A percentile compares a stretch with the other conserved stretches of the same genome.
Evolutionary conservation across 1,140 invertebrate species (phyloP).

Genomic region (Drosophila grimshawi): DNA sequence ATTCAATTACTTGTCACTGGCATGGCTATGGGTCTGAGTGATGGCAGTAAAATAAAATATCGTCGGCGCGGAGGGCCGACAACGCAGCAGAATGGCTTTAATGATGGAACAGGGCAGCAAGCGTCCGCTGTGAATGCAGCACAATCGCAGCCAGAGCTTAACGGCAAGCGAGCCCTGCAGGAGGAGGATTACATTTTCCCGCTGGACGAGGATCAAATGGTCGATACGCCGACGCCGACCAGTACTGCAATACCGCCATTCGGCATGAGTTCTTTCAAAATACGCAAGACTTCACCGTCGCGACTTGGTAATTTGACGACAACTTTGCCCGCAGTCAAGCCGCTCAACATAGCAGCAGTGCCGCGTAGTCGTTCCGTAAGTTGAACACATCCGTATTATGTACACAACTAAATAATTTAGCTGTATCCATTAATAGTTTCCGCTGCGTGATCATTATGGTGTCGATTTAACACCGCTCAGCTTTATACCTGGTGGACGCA

Average conservation of each 20-base stretch:
- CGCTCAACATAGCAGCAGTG: conserved; percentile 34
- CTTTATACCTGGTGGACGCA: conserved; percentile 91
- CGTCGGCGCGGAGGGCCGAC: conserved; percentile 69
- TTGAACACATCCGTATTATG: not conserved
- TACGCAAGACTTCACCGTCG: conserved; percentile 75
- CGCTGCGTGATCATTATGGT: conserved; percentile 89
- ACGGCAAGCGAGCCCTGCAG: conserved; percentile 69
- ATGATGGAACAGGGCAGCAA: conserved; percentile 31
- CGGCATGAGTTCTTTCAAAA: conserved; percentile 77
- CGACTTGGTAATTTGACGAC: conserved; percentile 45
- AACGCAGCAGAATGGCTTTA: conserved; percentile 61
- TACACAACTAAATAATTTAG: not conserved
- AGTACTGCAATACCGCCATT: conserved; percentile 67
- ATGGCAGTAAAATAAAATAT: conserved; percentile 85
- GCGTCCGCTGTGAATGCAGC: conserved; percentile 40
- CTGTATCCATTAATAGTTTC: conserved; percentile 84
- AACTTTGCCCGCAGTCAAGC: conserved; percentile 43
- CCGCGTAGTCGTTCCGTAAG: conserved; percentile 63
- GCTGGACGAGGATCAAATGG: conserved; percentile 88
- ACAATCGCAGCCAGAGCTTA: conserved; percentile 61
- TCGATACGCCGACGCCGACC: conserved; percentile 73
- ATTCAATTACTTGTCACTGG: conserved; percentile 92
- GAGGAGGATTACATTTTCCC: conserved; percentile 89
- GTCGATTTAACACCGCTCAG: conserved; percentile 94
- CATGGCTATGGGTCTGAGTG: conserved; percentile 90